phyloP scores from a whole-genome alignment of 2,888 invertebrate genomes.

The Meiosimyza platycephala region DNA sequence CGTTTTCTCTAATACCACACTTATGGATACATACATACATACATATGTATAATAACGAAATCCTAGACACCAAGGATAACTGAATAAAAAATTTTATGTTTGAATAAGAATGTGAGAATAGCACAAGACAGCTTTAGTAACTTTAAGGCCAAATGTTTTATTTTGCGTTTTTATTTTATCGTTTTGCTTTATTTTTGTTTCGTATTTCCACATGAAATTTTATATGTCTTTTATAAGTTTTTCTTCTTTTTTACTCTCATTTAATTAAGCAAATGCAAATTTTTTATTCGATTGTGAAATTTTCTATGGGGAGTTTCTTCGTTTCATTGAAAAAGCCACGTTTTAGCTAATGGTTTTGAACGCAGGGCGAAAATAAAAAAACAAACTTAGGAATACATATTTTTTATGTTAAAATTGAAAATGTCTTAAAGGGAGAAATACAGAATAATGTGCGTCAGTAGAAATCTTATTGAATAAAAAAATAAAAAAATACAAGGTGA shows the following conservation, averaged over 20 bases:
- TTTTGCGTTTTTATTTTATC: not conserved
- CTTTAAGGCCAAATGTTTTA: not conserved
- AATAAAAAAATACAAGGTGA: no score
- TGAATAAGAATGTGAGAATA: not conserved
- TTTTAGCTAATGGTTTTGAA: constrained; percentile 13
- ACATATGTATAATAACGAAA: not conserved
- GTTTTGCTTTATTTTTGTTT: not conserved
- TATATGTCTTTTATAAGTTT: not conserved
- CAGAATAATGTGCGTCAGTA: no score
- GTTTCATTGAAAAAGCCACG: constrained; percentile 34
- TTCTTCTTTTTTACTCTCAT: constrained; percentile 16
- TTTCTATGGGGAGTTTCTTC: constrained; percentile 1
- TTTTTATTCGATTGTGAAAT: constrained; percentile 5
- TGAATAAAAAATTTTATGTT: not conserved
- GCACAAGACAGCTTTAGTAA: not conserved
- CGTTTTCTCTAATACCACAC: not conserved
- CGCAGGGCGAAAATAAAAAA: not conserved
- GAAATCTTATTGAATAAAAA: no score
- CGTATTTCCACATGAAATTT: constrained; percentile 6
- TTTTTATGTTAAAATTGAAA: no score
- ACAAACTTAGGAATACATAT: not conserved
- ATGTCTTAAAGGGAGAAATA: no score
- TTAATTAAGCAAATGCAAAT: constrained; percentile 38
- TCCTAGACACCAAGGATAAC: not conserved
- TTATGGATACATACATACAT: not conserved